Evolutionary conservation across 1,140 invertebrate species (phyloP).

Genomic region (Saccostrea cuccullata): DNA sequence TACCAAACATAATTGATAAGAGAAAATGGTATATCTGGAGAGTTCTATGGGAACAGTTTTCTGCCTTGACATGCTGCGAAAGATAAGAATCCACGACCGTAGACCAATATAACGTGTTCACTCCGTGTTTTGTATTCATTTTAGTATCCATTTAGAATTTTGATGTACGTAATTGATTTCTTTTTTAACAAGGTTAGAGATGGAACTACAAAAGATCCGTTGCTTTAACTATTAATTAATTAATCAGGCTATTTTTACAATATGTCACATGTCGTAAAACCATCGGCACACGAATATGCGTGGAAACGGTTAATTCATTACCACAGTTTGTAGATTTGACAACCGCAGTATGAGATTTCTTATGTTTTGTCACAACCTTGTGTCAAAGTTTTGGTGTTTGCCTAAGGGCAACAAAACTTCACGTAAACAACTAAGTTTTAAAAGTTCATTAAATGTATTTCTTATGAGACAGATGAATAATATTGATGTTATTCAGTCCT

Average conservation of each 20-base stretch:
- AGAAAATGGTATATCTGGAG: no score
- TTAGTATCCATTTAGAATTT: no score
- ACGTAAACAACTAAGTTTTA: slow-evolving; percentile 5
- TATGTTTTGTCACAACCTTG: slow-evolving; percentile 31
- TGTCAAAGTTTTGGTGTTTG: slow-evolving; percentile 8
- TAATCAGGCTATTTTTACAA: background rate
- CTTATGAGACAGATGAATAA: background rate
- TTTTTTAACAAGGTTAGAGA: no score
- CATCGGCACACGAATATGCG: background rate
- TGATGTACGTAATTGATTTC: no score
- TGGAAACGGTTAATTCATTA: background rate
- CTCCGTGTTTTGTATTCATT: no score
- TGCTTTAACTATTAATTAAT: background rate
- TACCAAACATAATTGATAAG: no score
- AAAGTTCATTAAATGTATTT: background rate
- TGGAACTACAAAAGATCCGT: background rate
- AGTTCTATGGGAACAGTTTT: no score
- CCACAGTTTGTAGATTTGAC: background rate
- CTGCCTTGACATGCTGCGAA: no score
- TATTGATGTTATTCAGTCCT: no score
- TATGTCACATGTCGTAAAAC: slow-evolving; percentile 3
- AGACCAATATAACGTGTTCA: no score
- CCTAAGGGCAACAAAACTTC: background rate
- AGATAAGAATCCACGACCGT: no score
- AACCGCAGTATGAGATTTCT: background rate